Evolutionary conservation across 1,140 invertebrate species (phyloP).

Genomic region (Atta colombica): DNA sequence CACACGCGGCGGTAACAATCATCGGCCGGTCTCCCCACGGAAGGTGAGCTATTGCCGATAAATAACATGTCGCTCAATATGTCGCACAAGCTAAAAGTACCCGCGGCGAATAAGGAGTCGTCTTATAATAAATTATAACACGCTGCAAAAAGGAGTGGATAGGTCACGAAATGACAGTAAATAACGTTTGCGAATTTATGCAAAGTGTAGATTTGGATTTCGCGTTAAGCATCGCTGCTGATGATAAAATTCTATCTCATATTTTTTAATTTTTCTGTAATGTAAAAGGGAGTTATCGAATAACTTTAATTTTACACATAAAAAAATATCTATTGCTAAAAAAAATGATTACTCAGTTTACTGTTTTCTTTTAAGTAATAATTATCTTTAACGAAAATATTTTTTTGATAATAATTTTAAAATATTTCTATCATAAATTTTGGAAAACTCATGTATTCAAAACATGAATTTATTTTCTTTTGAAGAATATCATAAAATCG

Average conservation of each 20-base stretch:
- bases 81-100: constrained; percentile 23
- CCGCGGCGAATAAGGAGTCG: constrained; percentile 13
- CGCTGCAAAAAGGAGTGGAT: background rate
- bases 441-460: too few species aligned
- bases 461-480: too few species aligned
- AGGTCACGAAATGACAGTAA: background rate
- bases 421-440: too few species aligned
- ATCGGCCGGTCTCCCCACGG: background rate
- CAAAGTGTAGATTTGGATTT: too few species aligned
- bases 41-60: constrained; percentile 34
- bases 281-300: background rate
- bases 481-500: too few species aligned
- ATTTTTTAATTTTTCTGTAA: background rate
- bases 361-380: too few species aligned
- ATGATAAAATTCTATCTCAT: background rate
- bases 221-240: background rate
- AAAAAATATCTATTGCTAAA: too few species aligned
- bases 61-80: constrained; percentile 58
- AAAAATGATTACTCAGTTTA: too few species aligned
- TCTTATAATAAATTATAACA: background rate
- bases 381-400: too few species aligned
- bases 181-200: constrained; percentile 2
- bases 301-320: background rate
- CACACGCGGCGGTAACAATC: constrained; percentile 47
- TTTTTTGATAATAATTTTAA: too few species aligned